Evolutionary conservation across 1,140 invertebrate genomes (phyloP).

Genomic region (Pseudomyrmex concolor): DNA sequence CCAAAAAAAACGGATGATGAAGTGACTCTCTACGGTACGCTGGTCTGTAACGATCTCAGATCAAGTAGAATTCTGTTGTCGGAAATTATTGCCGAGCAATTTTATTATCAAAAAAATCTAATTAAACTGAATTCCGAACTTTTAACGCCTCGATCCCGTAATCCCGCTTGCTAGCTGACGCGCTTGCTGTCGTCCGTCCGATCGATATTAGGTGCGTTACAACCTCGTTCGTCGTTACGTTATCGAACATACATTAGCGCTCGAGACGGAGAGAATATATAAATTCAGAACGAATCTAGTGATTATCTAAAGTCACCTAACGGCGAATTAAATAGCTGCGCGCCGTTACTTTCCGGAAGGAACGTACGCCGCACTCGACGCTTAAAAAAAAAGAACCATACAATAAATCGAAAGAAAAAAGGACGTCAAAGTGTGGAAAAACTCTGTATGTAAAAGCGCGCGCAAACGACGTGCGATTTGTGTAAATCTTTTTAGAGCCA

Average conservation of each 20-base stretch:
- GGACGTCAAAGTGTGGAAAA: no score
- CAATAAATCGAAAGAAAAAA: no score
- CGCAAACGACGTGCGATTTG: no score
- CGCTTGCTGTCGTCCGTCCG: slow-evolving; percentile 4
- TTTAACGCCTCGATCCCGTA: slow-evolving; percentile 6
- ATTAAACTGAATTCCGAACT: slow-evolving; percentile 39
- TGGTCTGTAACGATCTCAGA: slow-evolving; percentile 14
- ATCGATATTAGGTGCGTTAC: slow-evolving; percentile 42
- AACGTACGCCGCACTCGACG: no score
- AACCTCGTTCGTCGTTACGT: slow-evolving; percentile 22
- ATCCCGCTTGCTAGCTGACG: slow-evolving; percentile 20
- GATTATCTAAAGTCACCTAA: no score
- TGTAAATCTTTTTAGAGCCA: no score
- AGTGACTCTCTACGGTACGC: not conserved
- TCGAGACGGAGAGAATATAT: not conserved
- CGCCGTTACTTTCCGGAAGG: no score
- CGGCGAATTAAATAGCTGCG: no score
- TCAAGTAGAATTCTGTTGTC: slow-evolving; percentile 32
- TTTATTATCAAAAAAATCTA: slow-evolving; percentile 47
- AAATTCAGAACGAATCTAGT: no score
- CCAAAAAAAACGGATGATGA: not conserved
- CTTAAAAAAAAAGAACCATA: no score
- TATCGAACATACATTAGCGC: slow-evolving; percentile 9
- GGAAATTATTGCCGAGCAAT: slow-evolving; percentile 37
- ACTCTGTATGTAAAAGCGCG: no score